Base-by-base conservation (phyloP, 2,113 vertebrate species). In the Orcinus orca region DNA sequence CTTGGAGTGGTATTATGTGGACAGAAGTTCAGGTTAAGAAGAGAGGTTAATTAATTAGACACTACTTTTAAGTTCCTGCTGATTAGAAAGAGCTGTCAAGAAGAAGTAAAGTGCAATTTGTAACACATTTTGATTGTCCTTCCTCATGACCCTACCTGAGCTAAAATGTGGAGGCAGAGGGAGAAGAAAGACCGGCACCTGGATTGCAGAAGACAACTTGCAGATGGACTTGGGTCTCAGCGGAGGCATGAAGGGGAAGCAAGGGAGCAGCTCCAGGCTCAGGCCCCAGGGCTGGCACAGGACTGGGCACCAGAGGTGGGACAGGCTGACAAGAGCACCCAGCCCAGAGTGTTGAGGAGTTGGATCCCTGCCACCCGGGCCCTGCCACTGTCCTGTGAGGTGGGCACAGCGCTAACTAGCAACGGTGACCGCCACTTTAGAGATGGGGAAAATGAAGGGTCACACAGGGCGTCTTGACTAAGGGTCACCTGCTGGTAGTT, bases 51-150 rank as follows among this genome's bases (percentile, higher is more conserved):
- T 92, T 93, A 90, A 91, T 88, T 76, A 92, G 29, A 81, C 65
- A 5, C 26, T 29, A n/a, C 14, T 14, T 88, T 89, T 93, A 18
- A 50, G 70, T 67, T 95, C 55, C 31, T 58, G 83, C 76, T 97
- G 86, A 96, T 95, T 94, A 91, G 93, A 92, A 93, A 87, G 77
- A n/a, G 50, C 92, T 92, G 95, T 38, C 97, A 90, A 73, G 58
- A 93, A 94, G 81, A 88, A 74, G 90, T 90, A 81, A 93, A 96
- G 88, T 36, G 85, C 70, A 73, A 79, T 95, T 86, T 94, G 81
- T 88, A 77, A 94, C 62, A 97, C 90, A 29, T 93, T 83, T 68
- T 41, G n/a, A 73, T 21, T 21, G 67, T 58, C 71, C 80, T 96
- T 96, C 44, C 82, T 84, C 36, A 0, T 38, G 70, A 93, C 65